Base-by-base conservation (phyloP, 1,140 invertebrate species). In the Pachyrhynchus sulphureomaculatus region DNA sequence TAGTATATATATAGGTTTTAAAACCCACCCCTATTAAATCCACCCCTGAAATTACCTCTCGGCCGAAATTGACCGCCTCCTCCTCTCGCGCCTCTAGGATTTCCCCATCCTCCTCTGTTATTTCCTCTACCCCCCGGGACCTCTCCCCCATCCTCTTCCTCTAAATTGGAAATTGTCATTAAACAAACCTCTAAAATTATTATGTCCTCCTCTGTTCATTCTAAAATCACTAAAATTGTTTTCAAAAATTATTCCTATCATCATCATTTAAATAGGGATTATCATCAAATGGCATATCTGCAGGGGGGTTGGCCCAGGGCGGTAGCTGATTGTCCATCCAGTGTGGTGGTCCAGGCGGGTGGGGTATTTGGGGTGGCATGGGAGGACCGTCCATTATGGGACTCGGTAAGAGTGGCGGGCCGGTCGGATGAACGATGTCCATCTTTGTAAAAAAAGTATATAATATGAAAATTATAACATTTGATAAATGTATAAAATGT, bases 11-110 rank as follows among this genome's bases (percentile, higher is more conserved):
- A n/a, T 29, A 29, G 26, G 2, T 29, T 29, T 29, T 10, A 29
- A 44, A 53, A 67, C 17, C 60, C 62, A 23, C 59, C 66, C 41
- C 62, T 47, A 45, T 36, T 26, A 47, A 68, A 68, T 36, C 64
- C 52, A 12, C 62, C 67, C 48, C 65, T 44, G 32, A 62, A 59
- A 47, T 68, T 68, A 53, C 67, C 64, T 65, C 66, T 61, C 13
- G 45, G 45, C 9, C 44, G 33, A 58, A 58, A 36, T 21, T 20
- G 15, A 45, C 45, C 21, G 20, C 44, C 48, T 51, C 41, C 47
- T 26, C 15, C 15, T 13, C 39, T 41, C 21, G 36, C n/a, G 8
- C 51, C 29, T 6, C 53, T 42, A 24, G 48, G 17, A 6, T 5
- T 32, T 23, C 39, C 49, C 12, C 29, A 17, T 21, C 41, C 56